phyloP scores from a whole-genome alignment of 2,888 invertebrate genomes.

The Drosophila melanosoma region DNA sequence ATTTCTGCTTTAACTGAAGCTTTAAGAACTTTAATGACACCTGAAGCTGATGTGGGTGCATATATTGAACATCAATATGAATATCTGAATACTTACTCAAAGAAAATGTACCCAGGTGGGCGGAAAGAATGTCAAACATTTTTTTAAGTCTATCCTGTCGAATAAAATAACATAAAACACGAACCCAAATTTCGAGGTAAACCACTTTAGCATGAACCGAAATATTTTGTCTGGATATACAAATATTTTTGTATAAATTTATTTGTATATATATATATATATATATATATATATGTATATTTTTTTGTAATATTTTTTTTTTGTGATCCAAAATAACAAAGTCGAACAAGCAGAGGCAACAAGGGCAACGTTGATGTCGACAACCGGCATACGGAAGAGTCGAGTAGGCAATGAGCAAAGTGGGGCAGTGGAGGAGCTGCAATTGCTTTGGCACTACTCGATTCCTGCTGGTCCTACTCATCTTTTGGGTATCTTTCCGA shows the following conservation, averaged over 20 bases:
- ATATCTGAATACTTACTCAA: conserved; percentile 20
- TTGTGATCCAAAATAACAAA: conserved; percentile 39
- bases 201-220: conserved; percentile 41
- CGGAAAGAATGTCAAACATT: conserved; percentile 74
- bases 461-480: background rate
- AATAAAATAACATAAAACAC: conserved; percentile 61
- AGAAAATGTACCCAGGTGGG: conserved; percentile 58
- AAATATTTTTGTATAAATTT: conserved; percentile 10
- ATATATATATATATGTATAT: conserved; percentile 8
- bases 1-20: conserved; percentile 13
- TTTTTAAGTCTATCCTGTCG: conserved; percentile 63
- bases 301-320: conserved; percentile 16
- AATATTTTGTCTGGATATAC: conserved; percentile 47
- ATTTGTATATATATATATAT: background rate
- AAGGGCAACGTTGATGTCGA: conserved; percentile 54
- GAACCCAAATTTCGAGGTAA: conserved; percentile 41
- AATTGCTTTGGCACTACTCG: background rate
- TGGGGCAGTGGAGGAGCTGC: background rate
- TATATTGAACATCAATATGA: conserved; percentile 15
- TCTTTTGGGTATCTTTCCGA: conserved; percentile 16
- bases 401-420: conserved; percentile 46
- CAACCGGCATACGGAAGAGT: conserved; percentile 71
- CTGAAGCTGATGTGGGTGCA: background rate
- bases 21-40: background rate
- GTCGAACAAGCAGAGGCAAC: conserved; percentile 42